phyloP scores from a whole-genome alignment of 2,888 invertebrate species.

The Drosophila engyochracea region DNA sequence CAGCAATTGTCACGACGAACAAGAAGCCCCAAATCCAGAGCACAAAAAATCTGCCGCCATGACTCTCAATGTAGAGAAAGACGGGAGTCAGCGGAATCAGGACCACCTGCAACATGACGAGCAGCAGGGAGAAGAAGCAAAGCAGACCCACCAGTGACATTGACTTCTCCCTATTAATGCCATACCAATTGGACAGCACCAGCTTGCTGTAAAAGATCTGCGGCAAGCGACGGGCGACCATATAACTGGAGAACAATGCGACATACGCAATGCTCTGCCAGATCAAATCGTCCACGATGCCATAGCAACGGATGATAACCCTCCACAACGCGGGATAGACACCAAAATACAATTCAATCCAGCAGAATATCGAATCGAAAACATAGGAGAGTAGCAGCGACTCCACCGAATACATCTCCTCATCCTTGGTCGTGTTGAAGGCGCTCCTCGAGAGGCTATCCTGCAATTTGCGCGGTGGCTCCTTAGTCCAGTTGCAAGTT shows the following conservation, averaged over 20 bases:
- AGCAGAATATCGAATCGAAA: conserved; percentile 52
- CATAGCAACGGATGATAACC: conserved; percentile 26
- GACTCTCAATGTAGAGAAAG: conserved; percentile 39
- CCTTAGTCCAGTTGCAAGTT: not conserved
- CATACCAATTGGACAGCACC: conserved; percentile 42
- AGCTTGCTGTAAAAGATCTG: conserved; percentile 49
- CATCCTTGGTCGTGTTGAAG: conserved; percentile 31
- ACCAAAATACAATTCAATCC: conserved; percentile 47
- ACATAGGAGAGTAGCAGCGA: conserved; percentile 16
- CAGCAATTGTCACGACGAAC: not conserved
- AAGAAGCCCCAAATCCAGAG: conserved; percentile 52
- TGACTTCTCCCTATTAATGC: conserved; percentile 16
- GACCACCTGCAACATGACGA: conserved; percentile 53
- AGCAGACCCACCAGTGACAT: conserved; percentile 57
- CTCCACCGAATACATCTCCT: conserved; percentile 38
- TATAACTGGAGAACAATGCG: conserved; percentile 43
- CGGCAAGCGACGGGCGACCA: conserved; percentile 51
- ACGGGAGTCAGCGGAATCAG: conserved; percentile 55
- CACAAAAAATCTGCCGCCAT: conserved; percentile 24
- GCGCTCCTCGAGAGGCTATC: conserved; percentile 13
- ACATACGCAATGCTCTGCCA: conserved; percentile 65
- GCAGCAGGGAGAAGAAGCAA: conserved; percentile 38
- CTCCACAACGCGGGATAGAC: conserved; percentile 48
- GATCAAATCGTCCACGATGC: conserved; percentile 22
- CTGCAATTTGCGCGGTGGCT: conserved; percentile 15